Evolutionary conservation across 2,797 vertebrate genomes (phyloP), one percentile per base, ranked within the genome.

Genomic region (Pangasius larnaudii): DNA sequence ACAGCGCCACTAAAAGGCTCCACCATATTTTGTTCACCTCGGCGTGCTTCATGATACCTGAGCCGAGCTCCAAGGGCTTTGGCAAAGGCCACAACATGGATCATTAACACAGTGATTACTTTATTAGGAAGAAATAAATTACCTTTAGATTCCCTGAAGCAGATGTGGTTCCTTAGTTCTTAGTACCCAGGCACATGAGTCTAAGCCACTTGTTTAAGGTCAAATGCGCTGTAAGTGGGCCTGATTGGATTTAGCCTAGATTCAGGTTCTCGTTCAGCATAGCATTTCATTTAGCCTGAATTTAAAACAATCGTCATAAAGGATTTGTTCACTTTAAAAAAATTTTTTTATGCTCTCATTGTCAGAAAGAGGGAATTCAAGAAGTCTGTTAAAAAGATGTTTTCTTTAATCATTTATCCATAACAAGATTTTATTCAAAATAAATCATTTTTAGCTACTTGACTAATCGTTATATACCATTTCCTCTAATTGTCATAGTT

Each of bases 1-100:
- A 89, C 86, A 82, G 84, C 91, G 90, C 77, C 8, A 16, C n/a
- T 59, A 74, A 82, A 56, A 39, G 33, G 83, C 39, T 59, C 27
- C 30, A n/a, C 16, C 9, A 78, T 88, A 61, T 88, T 51, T 61
- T 75, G 33, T 59, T 67, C 13, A 84, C 86, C 36, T 65, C 56
- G 2, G 42, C 30, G 63, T 81, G 59, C 16, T 65, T 79, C 85
- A 86, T 58, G 85, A 87, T 10, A 87, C 79, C 59, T 51, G 79
- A 82, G 61, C 10, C 51, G 24, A 72, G 14, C 33, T n/a, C 56
- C 30, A n/a, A 71, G 49, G 16, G 61, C n/a, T 69, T 84, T 59
- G 67, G 67, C 67, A 85, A 49, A 77, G 53, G n/a, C 85, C 36
- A 46, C 39, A 5, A 58, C 67, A 53, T 63, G 69, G 79, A 33